These are phyloP conservation scores for Poliocrania exsul DNA, from an alignment of 2,797 vertebrate species.

Conservation along the genomic window DNA sequence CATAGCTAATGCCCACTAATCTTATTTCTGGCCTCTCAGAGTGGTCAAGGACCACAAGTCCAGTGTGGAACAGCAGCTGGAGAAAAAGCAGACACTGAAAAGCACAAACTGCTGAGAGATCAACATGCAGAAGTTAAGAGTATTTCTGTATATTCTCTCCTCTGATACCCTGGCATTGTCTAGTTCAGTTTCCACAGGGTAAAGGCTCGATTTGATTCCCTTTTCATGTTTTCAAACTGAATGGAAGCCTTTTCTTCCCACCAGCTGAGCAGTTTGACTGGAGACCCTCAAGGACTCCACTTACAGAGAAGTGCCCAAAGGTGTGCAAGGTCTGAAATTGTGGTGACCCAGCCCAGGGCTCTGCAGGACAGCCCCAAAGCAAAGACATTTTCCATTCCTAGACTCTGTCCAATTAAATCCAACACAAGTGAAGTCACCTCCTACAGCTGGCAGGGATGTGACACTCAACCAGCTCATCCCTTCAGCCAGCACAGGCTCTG, in stretches of 20 bases:
- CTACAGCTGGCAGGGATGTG: neutral
- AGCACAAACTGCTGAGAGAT: neutral
- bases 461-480: neutral
- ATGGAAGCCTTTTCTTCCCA: neutral
- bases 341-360: rapidly evolving
- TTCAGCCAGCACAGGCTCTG: neutral
- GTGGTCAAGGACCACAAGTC: neutral
- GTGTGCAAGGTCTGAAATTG: neutral
- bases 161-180: neutral
- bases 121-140: neutral
- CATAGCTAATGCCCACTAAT: neutral
- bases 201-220: neutral
- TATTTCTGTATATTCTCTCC: neutral
- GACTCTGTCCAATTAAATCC: neutral
- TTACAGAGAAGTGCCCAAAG: neutral
- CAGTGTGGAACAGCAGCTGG: neutral
- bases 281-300: neutral
- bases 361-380: neutral
- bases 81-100: neutral
- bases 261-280: neutral
- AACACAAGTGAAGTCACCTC: neutral
- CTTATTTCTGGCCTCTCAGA: neutral
- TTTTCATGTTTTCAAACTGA: neutral
- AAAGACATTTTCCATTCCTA: neutral
- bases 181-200: neutral